These are phyloP conservation scores for Streptopelia turtur DNA, from an alignment of 2,797 vertebrate genomes.

Conservation along the genomic window DNA sequence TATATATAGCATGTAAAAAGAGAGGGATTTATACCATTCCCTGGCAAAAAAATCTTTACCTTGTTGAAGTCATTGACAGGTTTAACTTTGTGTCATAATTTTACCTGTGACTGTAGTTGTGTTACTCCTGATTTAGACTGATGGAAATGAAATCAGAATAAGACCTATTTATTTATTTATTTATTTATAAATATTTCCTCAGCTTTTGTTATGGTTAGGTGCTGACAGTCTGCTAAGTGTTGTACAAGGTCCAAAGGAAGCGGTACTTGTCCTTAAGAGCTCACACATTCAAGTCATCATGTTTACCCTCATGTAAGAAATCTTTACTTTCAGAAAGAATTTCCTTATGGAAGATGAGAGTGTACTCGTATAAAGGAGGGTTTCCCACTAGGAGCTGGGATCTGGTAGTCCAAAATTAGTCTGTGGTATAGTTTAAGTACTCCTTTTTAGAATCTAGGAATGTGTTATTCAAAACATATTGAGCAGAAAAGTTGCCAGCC, in stretches of 20 bases:
- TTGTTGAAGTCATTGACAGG: neutral
- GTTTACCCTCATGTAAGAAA: neutral
- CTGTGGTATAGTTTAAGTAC: neutral
- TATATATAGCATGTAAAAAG: neutral
- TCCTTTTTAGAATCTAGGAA: neutral
- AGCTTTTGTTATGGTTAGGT: neutral
- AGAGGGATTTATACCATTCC: neutral
- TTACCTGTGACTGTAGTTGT: neutral
- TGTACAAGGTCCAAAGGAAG: neutral
- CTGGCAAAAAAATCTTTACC: conserved; percentile 11
- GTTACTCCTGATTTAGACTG: neutral
- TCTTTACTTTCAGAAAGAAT: neutral
- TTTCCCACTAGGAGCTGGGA: neutral
- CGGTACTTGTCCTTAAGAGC: neutral
- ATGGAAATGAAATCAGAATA: neutral
- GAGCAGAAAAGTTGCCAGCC: neutral
- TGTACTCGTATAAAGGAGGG: neutral
- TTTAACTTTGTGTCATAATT: conserved; percentile 6
- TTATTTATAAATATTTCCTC: conserved; percentile 1
- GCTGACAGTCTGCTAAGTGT: conserved; percentile 7
- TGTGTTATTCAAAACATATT: neutral
- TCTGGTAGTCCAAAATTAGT: neutral
- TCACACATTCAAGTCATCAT: neutral
- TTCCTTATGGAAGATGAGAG: neutral
- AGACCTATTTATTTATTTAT: neutral